Conservation (phyloP, 2,888 invertebrate species). For the Hypercompe scribonia region DNA sequence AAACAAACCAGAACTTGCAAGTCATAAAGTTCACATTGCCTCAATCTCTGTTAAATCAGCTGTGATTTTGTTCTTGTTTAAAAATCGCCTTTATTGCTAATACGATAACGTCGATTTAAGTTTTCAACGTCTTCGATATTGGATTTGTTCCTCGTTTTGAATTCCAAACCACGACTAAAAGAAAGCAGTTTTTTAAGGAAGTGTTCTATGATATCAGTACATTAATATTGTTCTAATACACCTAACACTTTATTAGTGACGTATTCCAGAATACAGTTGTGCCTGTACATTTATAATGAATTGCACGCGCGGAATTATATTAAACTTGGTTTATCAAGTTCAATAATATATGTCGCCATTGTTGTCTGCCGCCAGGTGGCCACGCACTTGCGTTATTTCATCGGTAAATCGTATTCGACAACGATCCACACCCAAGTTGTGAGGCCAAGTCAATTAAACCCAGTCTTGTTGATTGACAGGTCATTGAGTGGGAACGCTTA, state of each 20-base stretch:
- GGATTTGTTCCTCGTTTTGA: slow-evolving; percentile 80
- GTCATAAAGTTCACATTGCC: slow-evolving; percentile 43
- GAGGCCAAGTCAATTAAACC: slow-evolving; percentile 59
- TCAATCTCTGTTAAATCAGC: slow-evolving; percentile 53
- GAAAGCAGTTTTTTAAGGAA: slow-evolving; percentile 83
- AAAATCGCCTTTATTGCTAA: slow-evolving; percentile 57
- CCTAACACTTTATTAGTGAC: slow-evolving; percentile 29
- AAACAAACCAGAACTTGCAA: slow-evolving; percentile 44
- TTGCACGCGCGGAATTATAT: slow-evolving; percentile 2
- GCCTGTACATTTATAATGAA: neutral
- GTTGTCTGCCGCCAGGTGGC: slow-evolving; percentile 61
- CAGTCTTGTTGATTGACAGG: slow-evolving; percentile 62
- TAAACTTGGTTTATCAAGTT: slow-evolving; percentile 43
- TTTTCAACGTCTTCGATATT: slow-evolving; percentile 50
- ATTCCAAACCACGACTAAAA: slow-evolving; percentile 80
- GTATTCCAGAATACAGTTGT: neutral
- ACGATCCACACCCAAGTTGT: slow-evolving; percentile 45
- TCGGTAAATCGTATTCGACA: slow-evolving; percentile 59
- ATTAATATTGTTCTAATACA: slow-evolving; percentile 71
- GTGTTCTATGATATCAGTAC: slow-evolving; percentile 68
- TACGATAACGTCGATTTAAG: slow-evolving; percentile 49
- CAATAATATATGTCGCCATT: slow-evolving; percentile 70
- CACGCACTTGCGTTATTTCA: slow-evolving; percentile 53
- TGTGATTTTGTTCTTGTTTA: slow-evolving; percentile 55
- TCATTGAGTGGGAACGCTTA: slow-evolving; percentile 54